These are phyloP conservation scores for Loxodonta africana DNA, from an alignment of 2,113 vertebrate genomes.

Conservation along the genomic window DNA sequence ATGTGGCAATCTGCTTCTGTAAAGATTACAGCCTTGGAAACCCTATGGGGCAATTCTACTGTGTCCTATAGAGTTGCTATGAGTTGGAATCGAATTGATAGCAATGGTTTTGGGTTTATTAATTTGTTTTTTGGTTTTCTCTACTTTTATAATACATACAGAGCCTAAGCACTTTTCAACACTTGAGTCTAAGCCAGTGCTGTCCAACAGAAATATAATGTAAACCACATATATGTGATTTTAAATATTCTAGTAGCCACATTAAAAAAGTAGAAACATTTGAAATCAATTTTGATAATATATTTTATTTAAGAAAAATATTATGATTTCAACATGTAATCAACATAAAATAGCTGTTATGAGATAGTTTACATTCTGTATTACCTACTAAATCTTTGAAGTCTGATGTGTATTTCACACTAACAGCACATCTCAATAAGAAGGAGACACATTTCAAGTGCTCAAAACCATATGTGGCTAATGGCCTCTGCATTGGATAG, in stretches of 20 bases:
- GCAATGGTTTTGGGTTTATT: too few species aligned
- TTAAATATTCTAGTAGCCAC: background rate
- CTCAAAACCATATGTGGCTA: background rate
- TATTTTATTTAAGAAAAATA: background rate
- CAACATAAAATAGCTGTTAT: conserved; percentile 18
- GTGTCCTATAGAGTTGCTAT: too few species aligned
- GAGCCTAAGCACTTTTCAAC: background rate
- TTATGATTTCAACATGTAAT: background rate
- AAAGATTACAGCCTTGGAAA: too few species aligned
- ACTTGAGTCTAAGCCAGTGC: background rate
- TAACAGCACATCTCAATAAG: background rate
- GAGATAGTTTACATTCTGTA: background rate
- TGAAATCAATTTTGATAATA: background rate
- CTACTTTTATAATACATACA: background rate
- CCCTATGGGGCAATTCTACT: too few species aligned
- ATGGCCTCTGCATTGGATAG: background rate
- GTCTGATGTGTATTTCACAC: background rate
- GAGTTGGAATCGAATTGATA: too few species aligned
- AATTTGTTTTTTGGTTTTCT: background rate
- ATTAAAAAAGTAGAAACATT: background rate
- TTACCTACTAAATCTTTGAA: background rate
- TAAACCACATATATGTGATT: background rate
- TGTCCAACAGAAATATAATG: background rate
- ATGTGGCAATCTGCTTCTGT: too few species aligned
- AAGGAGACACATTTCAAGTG: background rate